These are phyloP conservation scores for Callospermophilus lateralis DNA, from an alignment of 2,113 vertebrate species.

Conservation along the genomic window DNA sequence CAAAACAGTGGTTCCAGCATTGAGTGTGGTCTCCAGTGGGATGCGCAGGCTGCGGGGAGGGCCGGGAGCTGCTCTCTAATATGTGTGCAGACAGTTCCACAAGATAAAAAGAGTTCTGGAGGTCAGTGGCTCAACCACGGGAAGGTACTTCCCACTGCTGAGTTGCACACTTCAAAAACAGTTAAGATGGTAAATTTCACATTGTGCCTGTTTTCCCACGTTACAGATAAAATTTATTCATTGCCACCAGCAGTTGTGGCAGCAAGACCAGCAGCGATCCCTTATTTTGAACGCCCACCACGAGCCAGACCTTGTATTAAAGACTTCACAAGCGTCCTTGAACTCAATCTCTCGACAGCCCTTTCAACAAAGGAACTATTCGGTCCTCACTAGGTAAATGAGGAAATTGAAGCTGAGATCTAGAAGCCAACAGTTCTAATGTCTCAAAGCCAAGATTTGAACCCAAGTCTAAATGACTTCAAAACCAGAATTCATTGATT, in stretches of 20 bases:
- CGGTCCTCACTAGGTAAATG: background rate
- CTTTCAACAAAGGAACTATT: background rate
- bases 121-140: rapidly evolving
- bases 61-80: rapidly evolving
- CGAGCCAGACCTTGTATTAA: background rate
- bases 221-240: background rate
- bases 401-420: background rate
- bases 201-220: background rate
- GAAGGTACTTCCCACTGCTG: background rate
- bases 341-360: background rate
- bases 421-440: background rate
- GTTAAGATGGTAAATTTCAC: background rate
- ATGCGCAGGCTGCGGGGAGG: no score
- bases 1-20: background rate
- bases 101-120: background rate
- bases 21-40: no score
- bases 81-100: background rate
- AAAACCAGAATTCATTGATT: background rate
- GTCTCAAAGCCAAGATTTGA: background rate
- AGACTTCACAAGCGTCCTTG: background rate
- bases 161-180: background rate
- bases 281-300: background rate
- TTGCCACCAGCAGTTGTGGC: background rate
- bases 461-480: background rate
- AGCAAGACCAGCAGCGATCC: background rate